Base-by-base conservation (phyloP, 2,113 vertebrate species). In the Microcebus jonahi region DNA sequence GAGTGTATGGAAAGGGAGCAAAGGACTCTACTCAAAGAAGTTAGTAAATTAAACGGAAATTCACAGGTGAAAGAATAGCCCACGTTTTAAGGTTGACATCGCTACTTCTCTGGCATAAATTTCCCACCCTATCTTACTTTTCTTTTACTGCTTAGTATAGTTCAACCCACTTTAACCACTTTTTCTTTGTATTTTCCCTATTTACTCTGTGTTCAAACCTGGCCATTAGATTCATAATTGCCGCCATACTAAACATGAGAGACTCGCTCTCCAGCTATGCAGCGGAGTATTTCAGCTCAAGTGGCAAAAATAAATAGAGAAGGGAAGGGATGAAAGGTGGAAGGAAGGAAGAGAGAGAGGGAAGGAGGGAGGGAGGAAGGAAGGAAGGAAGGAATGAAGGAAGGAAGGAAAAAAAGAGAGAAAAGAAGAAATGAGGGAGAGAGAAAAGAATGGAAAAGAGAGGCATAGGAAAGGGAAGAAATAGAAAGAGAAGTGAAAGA, bases 31-130 rank as follows among this genome's bases (percentile, higher is more conserved):
- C 36, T 67, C 21, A 73, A 77, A 91, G 10, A 27, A 67, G 39
- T 71, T 90, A 73, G 45, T n/a, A 61, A 87, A 89, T 71, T 68
- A 68, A 68, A 95, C 15, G 34, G 8, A 20, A 83, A 71, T 34
- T 57, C 42, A 3, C 8, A 45, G 57, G 10, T 48, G 36, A 48
- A 39, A 85, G 36, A 77, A 27, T 2, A 39, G 70, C 34, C 31
- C 29, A 7, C 34, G 36, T 55, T 25, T 81, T 63, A 45, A 85
- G n/a, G 20, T 18, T 55, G 59, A 67, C 3, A 3, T 96, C 9
- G 36, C 18, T 23, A 61, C 48, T 91, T 68, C 48, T 90, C 34
- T 65, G 12, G 63, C 42, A 17, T 27, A 23, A 45, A 55, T 77
- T 92, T 90, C 29, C 6, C n/a, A 34, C 17, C 0, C 12, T 45